These are phyloP conservation scores for Misgurnus anguillicaudatus DNA, from an alignment of 2,113 vertebrate species.

Conservation along the genomic window DNA sequence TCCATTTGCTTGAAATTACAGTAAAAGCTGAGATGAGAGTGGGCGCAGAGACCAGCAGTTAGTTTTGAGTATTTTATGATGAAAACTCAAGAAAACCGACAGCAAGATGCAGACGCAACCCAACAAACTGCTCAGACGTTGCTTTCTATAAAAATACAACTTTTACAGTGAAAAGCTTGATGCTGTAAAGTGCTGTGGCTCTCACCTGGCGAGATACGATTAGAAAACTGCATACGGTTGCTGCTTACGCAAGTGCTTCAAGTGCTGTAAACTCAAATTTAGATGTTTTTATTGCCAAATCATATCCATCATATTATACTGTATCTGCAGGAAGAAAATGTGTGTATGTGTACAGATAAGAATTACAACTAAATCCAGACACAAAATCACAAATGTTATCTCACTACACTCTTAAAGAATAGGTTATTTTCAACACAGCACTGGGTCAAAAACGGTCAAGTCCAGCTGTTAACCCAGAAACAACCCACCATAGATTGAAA, in stretches of 20 bases:
- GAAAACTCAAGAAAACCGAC: not conserved
- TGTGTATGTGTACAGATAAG: not conserved
- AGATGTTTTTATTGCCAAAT: not conserved
- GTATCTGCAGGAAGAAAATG: too few species aligned
- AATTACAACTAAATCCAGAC: not conserved
- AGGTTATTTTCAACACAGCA: too few species aligned
- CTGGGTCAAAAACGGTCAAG: too few species aligned
- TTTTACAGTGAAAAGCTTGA: not conserved
- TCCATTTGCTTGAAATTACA: constrained; percentile 1
- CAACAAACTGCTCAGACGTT: not conserved
- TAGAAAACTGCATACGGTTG: not conserved
- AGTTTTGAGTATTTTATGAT: constrained; percentile 5
- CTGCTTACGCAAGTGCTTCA: not conserved
- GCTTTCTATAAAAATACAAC: not conserved
- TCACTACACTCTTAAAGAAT: too few species aligned
- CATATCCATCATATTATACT: too few species aligned
- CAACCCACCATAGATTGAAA: too few species aligned
- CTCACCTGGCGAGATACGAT: constrained; percentile 4
- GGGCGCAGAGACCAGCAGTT: not conserved
- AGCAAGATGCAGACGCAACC: not conserved
- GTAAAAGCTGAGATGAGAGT: not conserved
- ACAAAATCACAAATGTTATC: too few species aligned
- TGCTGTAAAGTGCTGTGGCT: not conserved
- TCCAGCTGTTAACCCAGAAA: too few species aligned
- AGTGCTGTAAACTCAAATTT: not conserved